Conservation (phyloP, 2,113 vertebrate species). For the Calypte anna region DNA sequence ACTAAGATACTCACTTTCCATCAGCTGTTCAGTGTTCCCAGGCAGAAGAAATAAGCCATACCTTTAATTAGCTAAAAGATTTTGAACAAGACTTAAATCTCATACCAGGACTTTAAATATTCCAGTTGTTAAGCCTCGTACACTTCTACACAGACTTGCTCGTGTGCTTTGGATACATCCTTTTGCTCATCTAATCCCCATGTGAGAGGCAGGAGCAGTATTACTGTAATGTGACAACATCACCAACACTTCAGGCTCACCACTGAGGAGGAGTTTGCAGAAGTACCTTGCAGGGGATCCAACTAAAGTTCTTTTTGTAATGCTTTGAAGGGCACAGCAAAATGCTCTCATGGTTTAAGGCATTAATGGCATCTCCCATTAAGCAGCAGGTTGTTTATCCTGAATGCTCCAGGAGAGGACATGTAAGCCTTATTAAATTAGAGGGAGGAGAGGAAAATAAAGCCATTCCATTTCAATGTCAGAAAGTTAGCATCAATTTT, state of each 20-base stretch:
- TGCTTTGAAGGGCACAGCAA: not conserved
- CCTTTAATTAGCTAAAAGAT: conserved; percentile 4
- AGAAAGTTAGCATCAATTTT: not conserved
- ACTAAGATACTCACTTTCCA: not conserved
- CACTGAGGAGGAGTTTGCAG: not conserved
- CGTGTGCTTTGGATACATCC: not conserved
- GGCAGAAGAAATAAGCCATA: not conserved
- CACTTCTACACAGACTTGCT: not conserved
- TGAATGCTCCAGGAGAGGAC: not conserved
- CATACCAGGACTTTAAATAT: not conserved
- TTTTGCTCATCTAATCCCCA: not conserved
- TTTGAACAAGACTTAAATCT: not conserved
- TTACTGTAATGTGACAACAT: not conserved
- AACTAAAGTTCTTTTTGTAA: not conserved
- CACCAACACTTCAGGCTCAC: not conserved
- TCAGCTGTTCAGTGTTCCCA: not conserved
- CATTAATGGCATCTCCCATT: not conserved
- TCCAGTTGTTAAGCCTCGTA: not conserved
- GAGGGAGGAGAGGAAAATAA: no score
- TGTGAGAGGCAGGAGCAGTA: not conserved
- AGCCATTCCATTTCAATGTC: not conserved
- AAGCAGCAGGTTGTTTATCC: not conserved
- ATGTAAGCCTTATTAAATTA: not conserved
- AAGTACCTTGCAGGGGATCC: not conserved
- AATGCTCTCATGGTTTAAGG: not conserved